Base-by-base conservation (phyloP, 2,797 vertebrate species). In the Gymnoscopelus braueri region DNA sequence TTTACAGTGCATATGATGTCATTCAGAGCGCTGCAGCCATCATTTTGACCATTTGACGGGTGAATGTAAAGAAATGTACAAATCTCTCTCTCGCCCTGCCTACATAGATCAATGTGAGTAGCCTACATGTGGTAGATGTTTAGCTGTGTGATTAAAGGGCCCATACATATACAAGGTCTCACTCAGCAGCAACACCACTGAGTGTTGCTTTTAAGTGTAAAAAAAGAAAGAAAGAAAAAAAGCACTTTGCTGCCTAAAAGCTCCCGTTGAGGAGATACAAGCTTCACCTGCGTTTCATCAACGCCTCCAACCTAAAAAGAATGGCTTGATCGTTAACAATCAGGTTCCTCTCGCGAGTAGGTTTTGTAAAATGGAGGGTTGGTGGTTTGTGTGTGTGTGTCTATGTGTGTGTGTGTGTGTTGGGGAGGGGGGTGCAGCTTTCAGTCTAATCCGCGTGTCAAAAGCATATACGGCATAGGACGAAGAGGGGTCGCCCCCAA, bases 381-480 rank as follows among this genome's bases (percentile, higher is more conserved):
- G 39, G 9, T 8, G 2, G 39, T 44, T 8, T 44, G 39, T 44
- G 39, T 44, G 39, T 44, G 39, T 44, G 39, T 44, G 39, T 44
- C 7, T 39, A 7, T 39, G 39, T 39, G 35, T 39, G 35, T 39
- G 35, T 39, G 35, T 39, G 35, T 39, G 35, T 39, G 35, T 60
- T 72, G 76, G 48, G 26, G 52, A 68, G 75, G 71, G 63, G 47
- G 23, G 54, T 59, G 67, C 48, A 57, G 67, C 88, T 87, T 91
- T 89, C 87, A 88, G 88, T 86, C 86, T 92, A 91, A 91, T 89
- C 90, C 83, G 86, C 85, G 85, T 88, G 91, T 91, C 85, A 88
- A 84, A 91, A 86, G 86, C 85, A 86, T 78, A 79, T 83, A 72
- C 71, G 65, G 81, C 74, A 72, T 26, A 88, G 82, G 85, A 71